Evolutionary conservation across 2,797 vertebrate species (phyloP).

Genomic region (Phoxinus dragarum): DNA sequence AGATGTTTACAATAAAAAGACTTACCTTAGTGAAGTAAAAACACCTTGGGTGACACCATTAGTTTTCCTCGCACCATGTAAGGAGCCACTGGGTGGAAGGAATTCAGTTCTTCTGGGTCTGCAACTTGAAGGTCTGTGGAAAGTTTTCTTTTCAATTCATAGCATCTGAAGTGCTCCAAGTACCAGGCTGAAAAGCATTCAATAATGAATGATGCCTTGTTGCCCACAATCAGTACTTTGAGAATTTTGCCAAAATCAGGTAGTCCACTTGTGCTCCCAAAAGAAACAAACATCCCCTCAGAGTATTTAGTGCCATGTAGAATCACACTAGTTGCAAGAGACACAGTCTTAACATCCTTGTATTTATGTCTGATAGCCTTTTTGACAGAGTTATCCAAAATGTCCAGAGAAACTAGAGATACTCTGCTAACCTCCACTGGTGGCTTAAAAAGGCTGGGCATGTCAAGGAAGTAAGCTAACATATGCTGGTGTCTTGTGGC

Average conservation of each 20-base stretch:
- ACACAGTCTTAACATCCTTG: background rate
- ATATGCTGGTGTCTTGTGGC: slow-evolving; percentile 3
- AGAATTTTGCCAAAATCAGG: no score
- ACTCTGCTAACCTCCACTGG: background rate
- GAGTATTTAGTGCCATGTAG: no score
- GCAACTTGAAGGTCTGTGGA: background rate
- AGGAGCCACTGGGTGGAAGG: background rate
- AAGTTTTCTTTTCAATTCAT: background rate
- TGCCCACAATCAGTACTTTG: no score
- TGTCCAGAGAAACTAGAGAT: background rate
- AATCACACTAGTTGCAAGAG: background rate
- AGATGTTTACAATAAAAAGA: background rate
- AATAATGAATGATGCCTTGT: background rate
- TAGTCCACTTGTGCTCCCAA: no score
- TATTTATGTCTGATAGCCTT: background rate
- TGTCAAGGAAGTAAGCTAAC: background rate
- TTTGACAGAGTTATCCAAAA: background rate
- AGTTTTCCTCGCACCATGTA: background rate
- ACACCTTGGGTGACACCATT: background rate
- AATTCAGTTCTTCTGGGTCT: background rate
- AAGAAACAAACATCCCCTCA: no score
- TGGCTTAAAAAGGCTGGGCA: background rate
- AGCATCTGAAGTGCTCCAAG: background rate
- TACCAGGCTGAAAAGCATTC: background rate
- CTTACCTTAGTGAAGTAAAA: background rate